Conservation (phyloP, 2,113 vertebrate genomes). For the Leucopternis melanops region DNA sequence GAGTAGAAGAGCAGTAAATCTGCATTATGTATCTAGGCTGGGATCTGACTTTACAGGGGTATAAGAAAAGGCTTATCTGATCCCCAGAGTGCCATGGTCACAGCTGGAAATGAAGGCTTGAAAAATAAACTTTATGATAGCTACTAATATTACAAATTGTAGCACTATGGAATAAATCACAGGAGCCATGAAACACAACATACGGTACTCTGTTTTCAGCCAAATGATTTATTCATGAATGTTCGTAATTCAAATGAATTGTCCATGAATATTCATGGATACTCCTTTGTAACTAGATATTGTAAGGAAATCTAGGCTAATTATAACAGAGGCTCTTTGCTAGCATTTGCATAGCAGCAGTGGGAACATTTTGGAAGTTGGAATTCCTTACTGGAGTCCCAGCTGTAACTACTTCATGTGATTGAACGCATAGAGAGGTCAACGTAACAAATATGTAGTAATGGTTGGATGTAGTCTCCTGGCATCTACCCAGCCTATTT, state of each 20-base stretch:
- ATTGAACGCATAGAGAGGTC: slow-evolving; percentile 28
- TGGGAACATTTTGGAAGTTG: slow-evolving; percentile 53
- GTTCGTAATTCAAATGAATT: slow-evolving; percentile 58
- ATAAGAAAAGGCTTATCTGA: slow-evolving; percentile 13
- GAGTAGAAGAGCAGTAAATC: slow-evolving; percentile 16
- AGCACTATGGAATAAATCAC: slow-evolving; percentile 58
- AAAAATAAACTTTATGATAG: slow-evolving; percentile 68
- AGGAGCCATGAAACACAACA: slow-evolving; percentile 55
- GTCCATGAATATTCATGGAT: slow-evolving; percentile 65
- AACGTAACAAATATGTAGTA: slow-evolving; percentile 36
- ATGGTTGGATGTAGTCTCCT: slow-evolving; percentile 26
- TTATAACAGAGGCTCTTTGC: slow-evolving; percentile 43
- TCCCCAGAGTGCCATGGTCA: slow-evolving; percentile 36
- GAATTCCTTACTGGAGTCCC: slow-evolving; percentile 33
- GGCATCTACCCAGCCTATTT: slow-evolving; percentile 35
- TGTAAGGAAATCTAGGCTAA: slow-evolving; percentile 64
- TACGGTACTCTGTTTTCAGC: slow-evolving; percentile 51
- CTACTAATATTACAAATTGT: slow-evolving; percentile 66
- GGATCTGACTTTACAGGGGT: slow-evolving; percentile 6
- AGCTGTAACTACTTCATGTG: slow-evolving; percentile 49
- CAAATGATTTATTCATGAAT: slow-evolving; percentile 70
- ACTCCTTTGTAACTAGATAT: slow-evolving; percentile 60
- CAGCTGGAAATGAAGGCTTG: slow-evolving; percentile 55
- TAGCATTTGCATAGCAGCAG: slow-evolving; percentile 36
- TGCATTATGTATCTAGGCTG: neutral